phyloP scores from a whole-genome alignment of 2,888 invertebrate genomes.

The Oegoconia quadripuncta region DNA sequence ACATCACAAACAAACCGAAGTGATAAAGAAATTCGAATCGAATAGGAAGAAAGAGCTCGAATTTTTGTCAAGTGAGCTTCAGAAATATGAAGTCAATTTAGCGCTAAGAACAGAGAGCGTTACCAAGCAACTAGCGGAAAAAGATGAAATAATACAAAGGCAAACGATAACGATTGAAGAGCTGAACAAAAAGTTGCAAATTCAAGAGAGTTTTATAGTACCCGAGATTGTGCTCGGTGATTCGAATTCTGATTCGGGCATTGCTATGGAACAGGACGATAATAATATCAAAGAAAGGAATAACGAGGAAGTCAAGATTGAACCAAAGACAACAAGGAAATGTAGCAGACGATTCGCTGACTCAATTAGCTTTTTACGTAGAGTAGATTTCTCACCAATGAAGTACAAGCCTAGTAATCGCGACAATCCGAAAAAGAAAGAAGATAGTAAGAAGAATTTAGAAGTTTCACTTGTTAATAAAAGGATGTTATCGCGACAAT shows the following conservation, averaged over 20 bases:
- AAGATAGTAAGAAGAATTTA: constrained; percentile 57
- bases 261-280: constrained; percentile 65
- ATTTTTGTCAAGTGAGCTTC: constrained; percentile 64
- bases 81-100: constrained; percentile 68
- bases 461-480: constrained; percentile 49
- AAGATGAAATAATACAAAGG: constrained; percentile 61
- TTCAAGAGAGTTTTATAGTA: constrained; percentile 38
- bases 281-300: constrained; percentile 38
- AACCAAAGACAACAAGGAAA: constrained; percentile 57
- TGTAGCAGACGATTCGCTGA: constrained; percentile 68
- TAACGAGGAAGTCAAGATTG: constrained; percentile 46
- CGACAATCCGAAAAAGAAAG: constrained; percentile 56
- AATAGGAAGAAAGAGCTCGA: constrained; percentile 68
- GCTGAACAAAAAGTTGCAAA: constrained; percentile 50
- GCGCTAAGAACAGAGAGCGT: constrained; percentile 60
- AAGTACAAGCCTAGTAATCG: constrained; percentile 64
- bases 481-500: constrained; percentile 44
- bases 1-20: constrained; percentile 55
- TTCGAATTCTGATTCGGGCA: constrained; percentile 72
- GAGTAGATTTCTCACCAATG: constrained; percentile 72
- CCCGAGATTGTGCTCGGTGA: constrained; percentile 62
- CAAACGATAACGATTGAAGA: constrained; percentile 59
- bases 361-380: constrained; percentile 65
- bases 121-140: constrained; percentile 58
- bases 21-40: constrained; percentile 64